Conservation (phyloP, 2,888 invertebrate genomes). For the Ischnus inquisitorius region DNA sequence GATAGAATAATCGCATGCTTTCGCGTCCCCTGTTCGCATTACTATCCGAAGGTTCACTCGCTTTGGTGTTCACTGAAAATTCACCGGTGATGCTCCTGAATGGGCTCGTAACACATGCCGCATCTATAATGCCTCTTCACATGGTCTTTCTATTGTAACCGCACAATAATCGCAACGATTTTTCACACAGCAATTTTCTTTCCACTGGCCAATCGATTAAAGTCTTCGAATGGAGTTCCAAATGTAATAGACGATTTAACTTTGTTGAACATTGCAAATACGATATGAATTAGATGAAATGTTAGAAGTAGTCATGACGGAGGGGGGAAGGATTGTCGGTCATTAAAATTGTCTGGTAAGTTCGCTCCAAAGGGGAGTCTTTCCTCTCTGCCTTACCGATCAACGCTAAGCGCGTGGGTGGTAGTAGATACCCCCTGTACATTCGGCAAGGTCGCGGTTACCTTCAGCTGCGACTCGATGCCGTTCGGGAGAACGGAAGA, state of each 20-base stretch:
- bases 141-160: neutral
- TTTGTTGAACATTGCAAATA: neutral
- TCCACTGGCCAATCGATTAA: neutral
- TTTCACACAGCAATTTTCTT: neutral
- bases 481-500: neutral
- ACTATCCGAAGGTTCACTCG: neutral
- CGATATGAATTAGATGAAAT: neutral
- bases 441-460: neutral
- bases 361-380: conserved; percentile 15
- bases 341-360: conserved; percentile 12
- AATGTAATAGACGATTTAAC: neutral
- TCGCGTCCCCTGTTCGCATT: neutral
- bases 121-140: neutral
- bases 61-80: neutral
- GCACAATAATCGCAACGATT: neutral
- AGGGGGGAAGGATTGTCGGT: conserved; percentile 14
- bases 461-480: conserved; percentile 22
- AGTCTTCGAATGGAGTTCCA: neutral
- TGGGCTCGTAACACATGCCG: conserved; percentile 1
- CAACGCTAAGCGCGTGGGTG: conserved; percentile 15
- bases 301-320: conserved; percentile 8
- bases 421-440: conserved; percentile 16
- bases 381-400: conserved; percentile 47
- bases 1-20: neutral
- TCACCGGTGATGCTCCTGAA: conserved; percentile 14